Base-by-base conservation (phyloP, 2,888 invertebrate genomes). In the Clepsis dumicolana region DNA sequence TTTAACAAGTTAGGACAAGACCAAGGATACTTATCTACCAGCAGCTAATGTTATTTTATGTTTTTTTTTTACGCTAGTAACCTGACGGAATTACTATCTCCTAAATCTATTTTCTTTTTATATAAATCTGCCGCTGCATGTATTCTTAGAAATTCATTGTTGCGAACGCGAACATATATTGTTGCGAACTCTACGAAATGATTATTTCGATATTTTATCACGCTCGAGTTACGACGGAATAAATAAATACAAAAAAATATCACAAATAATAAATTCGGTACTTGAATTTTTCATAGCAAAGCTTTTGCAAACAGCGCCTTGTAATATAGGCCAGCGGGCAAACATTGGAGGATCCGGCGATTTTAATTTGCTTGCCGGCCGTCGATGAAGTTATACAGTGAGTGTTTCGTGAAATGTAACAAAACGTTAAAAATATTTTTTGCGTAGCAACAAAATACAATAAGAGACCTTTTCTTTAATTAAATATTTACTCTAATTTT, bases 281-380 rank as follows among this genome's bases (percentile, higher is more conserved):
- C 38, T 59, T 59, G 25, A 56, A 56, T 56, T 56, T 56, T 56
- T 24, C 41, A 59, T 18, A 38, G 59, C 41, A 59, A 59, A 59
- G 59, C 59, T 38, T 59, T 24, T 59, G 41, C 25, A 59, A 38
- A 59, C 59, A 59, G 21, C n/a, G 59, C 59, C 59, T 41, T 41
- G 59, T 41, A 59, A 59, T 59, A 59, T 41, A 41, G 59, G 59
- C 59, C 41, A 59, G 41, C 35, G 59, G 24, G 21, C 41, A 59
- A 59, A 59, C 59, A 59, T 8, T 16, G 24, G 16, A 16, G n/a
- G 56, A 16, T 25, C 59, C 25, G 41, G 24, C 41, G 24, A 24
- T 59, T 57, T 41, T 59, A 59, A 59, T 59, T 59, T 38, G 41
- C 25, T 59, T 59, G 41, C 41, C 24, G 25, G 25, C 14, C 35